Base-by-base conservation (phyloP, 2,797 vertebrate species). In the Onychomys arenicola region DNA sequence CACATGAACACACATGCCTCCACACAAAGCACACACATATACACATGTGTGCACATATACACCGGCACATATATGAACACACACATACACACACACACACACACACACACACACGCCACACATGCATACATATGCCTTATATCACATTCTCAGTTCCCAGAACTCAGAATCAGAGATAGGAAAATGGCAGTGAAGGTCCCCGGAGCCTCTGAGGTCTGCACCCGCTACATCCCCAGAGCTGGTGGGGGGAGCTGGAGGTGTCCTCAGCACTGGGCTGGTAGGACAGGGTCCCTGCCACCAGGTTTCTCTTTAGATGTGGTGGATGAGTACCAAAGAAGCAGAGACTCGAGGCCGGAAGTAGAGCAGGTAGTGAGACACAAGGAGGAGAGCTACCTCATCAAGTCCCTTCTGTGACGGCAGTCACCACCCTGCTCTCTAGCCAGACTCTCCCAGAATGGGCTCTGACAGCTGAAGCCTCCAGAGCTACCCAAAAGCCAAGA, bases 401-500 rank as follows among this genome's bases (percentile, higher is more conserved):
- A 85, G 40, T 34, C 88, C 5, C 0, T 27, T 23, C 40, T 21
- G 8, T 3, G 43, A 40, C 16, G 43, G 40, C 16, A 21, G 23
- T 76, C 25, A 0, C 59, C 4, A 3, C 34, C 57, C 1, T 1
- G 29, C 13, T 34, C 19, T 0, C 23, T 3, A 1, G 27, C 65
- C 5, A 57, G 5, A 59, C 89, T 65, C 16, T 6, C 3, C 6
- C 69, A 6, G 27, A 5, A 13, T 0, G 29, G 40, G 59, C 57
- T 57, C 25, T 37, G 12, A 16, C 67, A 52, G 8, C 10, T 0
- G 4, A 23, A 2, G 0, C 0, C 2, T 29, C 12, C 4, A 27
- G 4, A 80, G 76, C 55, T 69, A 13, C 27, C 23, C 6, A 2
- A 55, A 43, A 43, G 46, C 29, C 2, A 52, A 59, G 84, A 12